phyloP scores from a whole-genome alignment of 1,140 invertebrate genomes.

The Tetraneura akinire region DNA sequence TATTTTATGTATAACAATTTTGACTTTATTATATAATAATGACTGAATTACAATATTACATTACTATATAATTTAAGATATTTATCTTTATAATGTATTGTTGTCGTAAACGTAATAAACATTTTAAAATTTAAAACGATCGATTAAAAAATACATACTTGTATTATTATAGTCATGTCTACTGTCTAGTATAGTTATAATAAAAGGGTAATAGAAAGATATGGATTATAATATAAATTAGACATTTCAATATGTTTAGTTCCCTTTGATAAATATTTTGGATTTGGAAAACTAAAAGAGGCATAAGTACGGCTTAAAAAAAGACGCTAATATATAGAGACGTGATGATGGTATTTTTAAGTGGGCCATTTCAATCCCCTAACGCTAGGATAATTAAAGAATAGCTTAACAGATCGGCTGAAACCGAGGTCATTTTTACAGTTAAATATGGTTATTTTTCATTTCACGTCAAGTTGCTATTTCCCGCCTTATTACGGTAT shows the following conservation, averaged over 20 bases:
- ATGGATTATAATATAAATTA: no score
- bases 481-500: not conserved
- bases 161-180: no score
- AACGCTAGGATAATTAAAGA: not conserved
- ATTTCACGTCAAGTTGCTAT: not conserved
- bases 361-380: not conserved
- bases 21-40: no score
- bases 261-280: not conserved
- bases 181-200: no score
- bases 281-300: not conserved
- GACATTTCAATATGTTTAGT: not conserved
- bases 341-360: not conserved
- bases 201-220: no score
- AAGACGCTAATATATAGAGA: not conserved
- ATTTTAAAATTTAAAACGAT: no score
- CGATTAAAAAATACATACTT: no score
- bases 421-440: constrained; percentile 22
- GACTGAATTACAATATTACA: no score
- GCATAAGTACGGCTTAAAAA: not conserved
- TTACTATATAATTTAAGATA: no score
- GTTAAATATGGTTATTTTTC: constrained; percentile 5
- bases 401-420: not conserved
- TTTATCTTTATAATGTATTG: no score
- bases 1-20: no score
- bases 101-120: no score